phyloP scores from a whole-genome alignment of 2,797 vertebrate genomes.

The Sciaenops ocellatus region DNA sequence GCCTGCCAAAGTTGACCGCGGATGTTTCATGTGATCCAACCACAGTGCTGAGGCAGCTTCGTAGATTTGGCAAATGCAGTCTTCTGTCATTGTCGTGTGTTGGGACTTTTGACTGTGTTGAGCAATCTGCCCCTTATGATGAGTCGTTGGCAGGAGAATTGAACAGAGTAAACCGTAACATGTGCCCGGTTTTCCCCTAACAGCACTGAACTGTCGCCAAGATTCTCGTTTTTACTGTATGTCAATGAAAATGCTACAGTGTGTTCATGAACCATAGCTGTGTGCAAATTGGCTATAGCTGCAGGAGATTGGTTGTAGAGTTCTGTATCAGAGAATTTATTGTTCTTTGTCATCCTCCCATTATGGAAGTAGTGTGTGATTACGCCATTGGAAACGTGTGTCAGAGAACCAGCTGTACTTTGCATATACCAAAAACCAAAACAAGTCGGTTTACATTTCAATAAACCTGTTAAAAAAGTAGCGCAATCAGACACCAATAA shows the following conservation, averaged over 20 bases:
- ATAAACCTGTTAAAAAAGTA: not conserved
- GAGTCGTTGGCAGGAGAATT: conserved; percentile 46
- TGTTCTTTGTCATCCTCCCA: not conserved
- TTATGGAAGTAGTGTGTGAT: not conserved
- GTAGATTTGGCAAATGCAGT: conserved; percentile 55
- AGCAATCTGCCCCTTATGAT: conserved; percentile 44
- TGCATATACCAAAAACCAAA: not conserved
- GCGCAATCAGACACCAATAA: too few relatives aligned
- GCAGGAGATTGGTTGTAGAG: not conserved
- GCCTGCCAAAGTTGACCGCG: conserved; percentile 52
- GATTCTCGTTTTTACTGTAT: not conserved
- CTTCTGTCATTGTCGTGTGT: conserved; percentile 58
- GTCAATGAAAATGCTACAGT: not conserved
- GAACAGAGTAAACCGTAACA: conserved; percentile 32
- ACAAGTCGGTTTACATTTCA: not conserved
- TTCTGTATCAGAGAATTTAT: not conserved
- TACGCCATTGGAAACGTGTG: conserved; percentile 1
- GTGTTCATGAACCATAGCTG: conserved; percentile 23
- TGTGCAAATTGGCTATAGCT: not conserved
- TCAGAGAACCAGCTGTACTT: not conserved
- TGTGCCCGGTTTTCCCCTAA: not conserved
- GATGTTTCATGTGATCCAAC: conserved; percentile 58
- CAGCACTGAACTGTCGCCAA: not conserved
- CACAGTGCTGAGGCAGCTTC: conserved; percentile 76
- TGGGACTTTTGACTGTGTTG: conserved; percentile 31